Evolutionary conservation across 2,113 vertebrate species (phyloP).

Genomic region (Peromyscus leucopus): DNA sequence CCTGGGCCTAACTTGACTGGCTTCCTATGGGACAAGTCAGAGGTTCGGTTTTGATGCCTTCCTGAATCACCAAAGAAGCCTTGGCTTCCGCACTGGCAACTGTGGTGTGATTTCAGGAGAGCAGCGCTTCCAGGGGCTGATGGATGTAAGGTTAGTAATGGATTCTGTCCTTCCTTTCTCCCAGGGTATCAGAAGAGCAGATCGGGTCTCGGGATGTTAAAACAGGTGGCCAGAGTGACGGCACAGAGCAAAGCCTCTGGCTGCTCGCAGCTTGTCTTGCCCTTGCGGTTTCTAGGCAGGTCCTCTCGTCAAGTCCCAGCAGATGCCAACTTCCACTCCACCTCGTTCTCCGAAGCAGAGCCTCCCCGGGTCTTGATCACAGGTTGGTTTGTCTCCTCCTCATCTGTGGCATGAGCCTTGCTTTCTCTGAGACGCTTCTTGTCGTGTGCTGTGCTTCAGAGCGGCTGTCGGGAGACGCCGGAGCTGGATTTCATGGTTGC

Average conservation of each 20-base stretch:
- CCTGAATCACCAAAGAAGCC: neutral
- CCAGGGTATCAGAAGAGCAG: slow-evolving; percentile 55
- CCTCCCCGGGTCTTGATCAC: slow-evolving; percentile 97
- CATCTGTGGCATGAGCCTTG: neutral
- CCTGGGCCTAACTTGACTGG: neutral
- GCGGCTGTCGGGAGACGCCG: neutral
- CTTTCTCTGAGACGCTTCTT: neutral
- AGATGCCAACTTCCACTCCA: slow-evolving; percentile 92
- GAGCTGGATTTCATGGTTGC: neutral
- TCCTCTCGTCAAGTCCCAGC: slow-evolving; percentile 91
- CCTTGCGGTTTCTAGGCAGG: slow-evolving; percentile 88
- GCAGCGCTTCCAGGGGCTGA: neutral
- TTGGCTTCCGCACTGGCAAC: rapidly evolving
- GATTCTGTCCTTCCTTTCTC: neutral
- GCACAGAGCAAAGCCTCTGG: slow-evolving; percentile 87
- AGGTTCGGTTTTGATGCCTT: neutral
- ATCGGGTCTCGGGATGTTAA: slow-evolving; percentile 89
- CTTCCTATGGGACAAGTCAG: neutral
- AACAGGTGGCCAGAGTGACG: slow-evolving; percentile 86
- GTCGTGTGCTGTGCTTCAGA: neutral
- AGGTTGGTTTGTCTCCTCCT: slow-evolving; percentile 86
- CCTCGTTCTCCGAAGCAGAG: slow-evolving; percentile 91
- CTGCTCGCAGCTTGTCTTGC: slow-evolving; percentile 85
- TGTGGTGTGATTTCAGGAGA: neutral
- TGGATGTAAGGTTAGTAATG: neutral